Conservation (phyloP, 2,888 invertebrate genomes). For the Crematogaster levior region DNA sequence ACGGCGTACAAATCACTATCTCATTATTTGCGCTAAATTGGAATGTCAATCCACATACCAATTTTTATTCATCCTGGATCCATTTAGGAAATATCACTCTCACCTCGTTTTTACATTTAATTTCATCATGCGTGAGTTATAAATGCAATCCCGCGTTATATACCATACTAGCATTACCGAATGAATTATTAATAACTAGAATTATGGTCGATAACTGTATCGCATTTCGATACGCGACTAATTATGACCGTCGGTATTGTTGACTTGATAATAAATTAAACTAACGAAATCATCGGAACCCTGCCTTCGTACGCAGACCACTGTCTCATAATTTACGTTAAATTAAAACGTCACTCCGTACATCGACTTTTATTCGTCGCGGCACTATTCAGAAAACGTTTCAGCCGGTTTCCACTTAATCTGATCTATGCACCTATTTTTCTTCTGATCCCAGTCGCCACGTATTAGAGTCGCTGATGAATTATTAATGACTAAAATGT, state of each 20-base stretch:
- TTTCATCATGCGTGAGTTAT: conserved; percentile 7
- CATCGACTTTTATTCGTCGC: conserved; percentile 31
- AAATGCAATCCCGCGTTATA: conserved; percentile 8
- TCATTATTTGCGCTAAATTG: conserved; percentile 40
- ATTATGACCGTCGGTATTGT: conserved; percentile 41
- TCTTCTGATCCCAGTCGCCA: conserved; percentile 3
- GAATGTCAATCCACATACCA: conserved; percentile 23
- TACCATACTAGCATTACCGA: not conserved
- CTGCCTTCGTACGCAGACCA: not conserved
- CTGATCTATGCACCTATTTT: conserved; percentile 33
- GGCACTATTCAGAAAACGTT: conserved; percentile 11
- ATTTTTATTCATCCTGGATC: not conserved
- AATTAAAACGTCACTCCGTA: conserved; percentile 28
- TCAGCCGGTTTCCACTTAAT: conserved; percentile 41
- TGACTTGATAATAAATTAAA: conserved; percentile 40
- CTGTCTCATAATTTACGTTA: conserved; percentile 38
- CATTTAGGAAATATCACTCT: not conserved
- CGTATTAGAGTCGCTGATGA: conserved; percentile 20
- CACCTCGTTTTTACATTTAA: conserved; percentile 5
- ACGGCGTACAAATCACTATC: conserved; percentile 36
- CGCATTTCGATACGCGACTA: conserved; percentile 30
- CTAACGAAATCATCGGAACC: not conserved
- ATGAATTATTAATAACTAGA: conserved; percentile 47
- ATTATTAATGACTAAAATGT: conserved; percentile 47
- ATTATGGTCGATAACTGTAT: conserved; percentile 22